Conservation (phyloP, 2,113 vertebrate species). For the Tetrao urogallus region DNA sequence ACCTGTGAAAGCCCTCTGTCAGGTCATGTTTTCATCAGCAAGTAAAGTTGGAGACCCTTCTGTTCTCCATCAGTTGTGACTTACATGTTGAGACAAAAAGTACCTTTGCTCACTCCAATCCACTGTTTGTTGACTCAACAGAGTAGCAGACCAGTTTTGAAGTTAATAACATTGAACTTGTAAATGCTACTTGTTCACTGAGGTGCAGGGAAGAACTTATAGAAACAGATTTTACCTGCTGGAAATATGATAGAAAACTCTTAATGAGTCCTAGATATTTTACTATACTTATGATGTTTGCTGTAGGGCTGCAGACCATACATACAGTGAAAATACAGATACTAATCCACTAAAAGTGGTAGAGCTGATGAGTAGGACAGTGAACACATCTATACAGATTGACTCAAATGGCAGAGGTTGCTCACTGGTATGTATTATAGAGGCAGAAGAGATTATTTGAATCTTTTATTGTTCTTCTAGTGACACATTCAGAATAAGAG, state of each 20-base stretch:
- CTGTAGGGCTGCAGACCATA: background rate
- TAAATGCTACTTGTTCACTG: constrained; percentile 8
- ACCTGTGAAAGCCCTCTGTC: background rate
- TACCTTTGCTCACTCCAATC: background rate
- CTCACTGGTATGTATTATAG: background rate
- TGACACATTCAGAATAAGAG: background rate
- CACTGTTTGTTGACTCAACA: constrained; percentile 44
- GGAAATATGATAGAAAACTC: background rate
- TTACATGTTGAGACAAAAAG: background rate
- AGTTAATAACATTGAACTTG: constrained; percentile 45
- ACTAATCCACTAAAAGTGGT: background rate
- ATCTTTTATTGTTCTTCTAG: background rate
- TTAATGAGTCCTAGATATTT: background rate
- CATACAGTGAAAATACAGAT: background rate
- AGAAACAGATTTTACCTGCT: background rate
- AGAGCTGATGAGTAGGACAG: background rate
- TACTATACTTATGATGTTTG: background rate
- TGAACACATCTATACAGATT: fast-evolving
- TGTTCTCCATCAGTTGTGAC: background rate
- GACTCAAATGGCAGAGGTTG: background rate
- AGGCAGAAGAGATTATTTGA: background rate
- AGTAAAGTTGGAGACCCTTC: background rate
- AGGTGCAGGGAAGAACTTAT: background rate
- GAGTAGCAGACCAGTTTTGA: constrained; percentile 28
- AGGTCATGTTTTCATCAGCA: background rate